phyloP scores from a whole-genome alignment of 2,113 vertebrate genomes.

The Caranx melampygus region DNA sequence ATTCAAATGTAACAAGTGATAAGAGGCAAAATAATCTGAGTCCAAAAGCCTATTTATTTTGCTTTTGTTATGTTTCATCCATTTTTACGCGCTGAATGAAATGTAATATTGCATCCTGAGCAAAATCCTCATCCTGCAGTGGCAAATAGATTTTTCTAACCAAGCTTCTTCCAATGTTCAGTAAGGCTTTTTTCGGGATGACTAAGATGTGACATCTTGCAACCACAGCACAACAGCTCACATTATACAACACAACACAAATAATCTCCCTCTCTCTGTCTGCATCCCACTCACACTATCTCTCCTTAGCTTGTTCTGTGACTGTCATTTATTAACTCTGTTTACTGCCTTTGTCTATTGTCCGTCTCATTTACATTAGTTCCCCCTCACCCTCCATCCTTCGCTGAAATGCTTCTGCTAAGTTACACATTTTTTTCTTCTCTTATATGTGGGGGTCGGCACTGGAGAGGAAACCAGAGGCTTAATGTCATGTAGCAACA shows the following conservation, averaged over 20 bases:
- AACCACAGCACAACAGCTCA: conserved; percentile 61
- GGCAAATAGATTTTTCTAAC: conserved; percentile 70
- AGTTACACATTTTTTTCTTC: not conserved
- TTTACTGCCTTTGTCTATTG: conserved; percentile 55
- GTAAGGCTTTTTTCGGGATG: conserved; percentile 59
- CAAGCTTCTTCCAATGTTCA: conserved; percentile 55
- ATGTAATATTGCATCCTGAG: conserved; percentile 64
- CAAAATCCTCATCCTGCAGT: conserved; percentile 57
- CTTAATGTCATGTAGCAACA: not conserved
- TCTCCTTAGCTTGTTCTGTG: conserved; percentile 19
- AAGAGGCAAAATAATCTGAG: conserved; percentile 68
- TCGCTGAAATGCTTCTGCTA: conserved; percentile 11
- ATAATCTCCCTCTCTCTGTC: conserved; percentile 56
- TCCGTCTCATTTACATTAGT: conserved; percentile 32
- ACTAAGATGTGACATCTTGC: conserved; percentile 72
- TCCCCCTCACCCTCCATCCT: conserved; percentile 25
- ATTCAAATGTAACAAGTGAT: conserved; percentile 74
- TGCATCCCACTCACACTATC: conserved; percentile 44
- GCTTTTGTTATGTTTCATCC: conserved; percentile 74
- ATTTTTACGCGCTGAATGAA: conserved; percentile 57
- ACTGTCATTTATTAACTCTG: conserved; percentile 59
- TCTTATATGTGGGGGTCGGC: conserved; percentile 1
- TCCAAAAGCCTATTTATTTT: conserved; percentile 76
- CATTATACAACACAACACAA: conserved; percentile 58
- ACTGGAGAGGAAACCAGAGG: conserved; percentile 13